Conservation (phyloP, 1,140 invertebrate species). For the Meloidogyne chitwoodi region DNA sequence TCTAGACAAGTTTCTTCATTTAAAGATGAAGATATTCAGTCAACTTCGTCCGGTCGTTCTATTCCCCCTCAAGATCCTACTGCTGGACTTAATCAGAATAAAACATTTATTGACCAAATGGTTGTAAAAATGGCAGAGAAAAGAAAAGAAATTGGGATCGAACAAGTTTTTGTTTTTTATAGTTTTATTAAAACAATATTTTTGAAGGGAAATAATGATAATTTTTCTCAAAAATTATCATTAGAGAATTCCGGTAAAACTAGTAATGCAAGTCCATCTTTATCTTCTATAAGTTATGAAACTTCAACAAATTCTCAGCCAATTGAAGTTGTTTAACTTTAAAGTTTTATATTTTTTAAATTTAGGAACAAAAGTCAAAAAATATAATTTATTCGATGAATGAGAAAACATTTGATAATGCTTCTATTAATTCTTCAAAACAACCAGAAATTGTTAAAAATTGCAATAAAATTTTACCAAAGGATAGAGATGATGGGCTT, state of each 20-base stretch:
- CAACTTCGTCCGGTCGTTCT: conserved; percentile 10
- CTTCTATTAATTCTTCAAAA: background rate
- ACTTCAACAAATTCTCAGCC: background rate
- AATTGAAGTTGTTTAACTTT: background rate
- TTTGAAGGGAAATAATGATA: background rate
- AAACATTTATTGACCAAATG: background rate
- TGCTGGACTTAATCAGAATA: background rate
- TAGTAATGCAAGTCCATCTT: background rate
- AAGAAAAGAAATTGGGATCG: background rate
- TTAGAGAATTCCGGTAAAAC: background rate
- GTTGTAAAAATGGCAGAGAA: background rate
- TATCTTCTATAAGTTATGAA: background rate
- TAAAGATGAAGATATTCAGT: conserved; percentile 1
- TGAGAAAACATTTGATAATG: background rate
- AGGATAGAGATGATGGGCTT: background rate
- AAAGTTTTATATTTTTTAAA: background rate
- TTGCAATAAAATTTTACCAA: background rate
- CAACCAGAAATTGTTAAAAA: background rate
- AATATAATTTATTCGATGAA: background rate
- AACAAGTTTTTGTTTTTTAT: background rate
- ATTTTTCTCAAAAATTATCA: background rate
- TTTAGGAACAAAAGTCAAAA: background rate
- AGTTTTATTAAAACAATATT: background rate
- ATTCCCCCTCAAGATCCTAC: conserved; percentile 13
- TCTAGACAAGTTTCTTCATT: background rate